Percentiles rank a stretch among this genome's conserved stretches.
Conservation (phyloP, 2,888 invertebrate species). For the Zelleria hepariella region DNA sequence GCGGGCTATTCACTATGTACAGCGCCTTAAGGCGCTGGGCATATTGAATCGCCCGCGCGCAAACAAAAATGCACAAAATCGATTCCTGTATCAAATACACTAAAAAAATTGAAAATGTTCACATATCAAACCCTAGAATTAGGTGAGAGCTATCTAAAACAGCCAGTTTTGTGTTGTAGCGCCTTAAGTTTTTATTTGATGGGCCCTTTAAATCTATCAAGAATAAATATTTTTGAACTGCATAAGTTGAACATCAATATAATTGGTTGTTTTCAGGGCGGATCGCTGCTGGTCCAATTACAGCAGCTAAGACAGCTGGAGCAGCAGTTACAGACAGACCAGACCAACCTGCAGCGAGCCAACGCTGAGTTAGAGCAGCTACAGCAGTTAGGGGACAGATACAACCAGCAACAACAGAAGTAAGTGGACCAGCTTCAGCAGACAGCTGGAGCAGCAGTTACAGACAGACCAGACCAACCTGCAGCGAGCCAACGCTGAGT, state of each 20-base stretch:
- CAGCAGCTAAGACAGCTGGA: slow-evolving; percentile 68
- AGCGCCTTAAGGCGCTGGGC: too few relatives aligned
- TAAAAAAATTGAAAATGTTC: too few relatives aligned
- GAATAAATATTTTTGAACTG: too few relatives aligned
- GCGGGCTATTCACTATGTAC: too few relatives aligned
- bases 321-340: slow-evolving; percentile 35
- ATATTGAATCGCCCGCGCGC: too few relatives aligned
- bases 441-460: slow-evolving; percentile 44
- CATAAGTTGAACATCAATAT: neutral
- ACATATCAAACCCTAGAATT: too few relatives aligned
- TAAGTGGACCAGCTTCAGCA: slow-evolving; percentile 13
- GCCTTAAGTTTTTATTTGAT: too few relatives aligned
- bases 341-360: slow-evolving; percentile 26
- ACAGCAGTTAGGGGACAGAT: slow-evolving; percentile 36
- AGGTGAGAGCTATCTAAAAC: too few relatives aligned
- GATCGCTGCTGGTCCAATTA: slow-evolving; percentile 71
- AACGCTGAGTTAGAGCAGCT: slow-evolving; percentile 27
- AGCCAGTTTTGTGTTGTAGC: too few relatives aligned
- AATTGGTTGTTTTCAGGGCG: slow-evolving; percentile 35
- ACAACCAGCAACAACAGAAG: slow-evolving; percentile 35
- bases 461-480: slow-evolving; percentile 31
- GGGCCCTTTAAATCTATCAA: too few relatives aligned
- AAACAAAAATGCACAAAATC: too few relatives aligned
- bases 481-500: slow-evolving; percentile 21
- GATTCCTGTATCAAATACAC: too few relatives aligned